Conservation (phyloP, 2,888 invertebrate species). For the Catocala fraxini region DNA sequence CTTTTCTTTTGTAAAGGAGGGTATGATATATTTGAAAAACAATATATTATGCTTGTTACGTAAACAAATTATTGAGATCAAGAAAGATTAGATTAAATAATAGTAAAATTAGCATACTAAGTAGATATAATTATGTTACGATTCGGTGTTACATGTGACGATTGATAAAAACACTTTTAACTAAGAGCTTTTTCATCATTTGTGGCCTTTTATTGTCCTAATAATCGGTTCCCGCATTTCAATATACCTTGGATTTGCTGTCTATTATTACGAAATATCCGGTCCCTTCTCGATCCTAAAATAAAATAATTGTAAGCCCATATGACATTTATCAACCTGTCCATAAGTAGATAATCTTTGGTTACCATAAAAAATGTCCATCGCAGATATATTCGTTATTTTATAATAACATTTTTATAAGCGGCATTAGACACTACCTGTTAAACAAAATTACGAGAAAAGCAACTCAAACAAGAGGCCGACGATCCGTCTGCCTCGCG, state of each 20-base stretch:
- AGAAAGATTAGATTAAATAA: too few species aligned
- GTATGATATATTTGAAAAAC: too few species aligned
- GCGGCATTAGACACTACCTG: slow-evolving; percentile 78
- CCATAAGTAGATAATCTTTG: slow-evolving; percentile 15
- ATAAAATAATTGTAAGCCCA: slow-evolving; percentile 27
- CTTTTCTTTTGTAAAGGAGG: too few species aligned
- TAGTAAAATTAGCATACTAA: neutral
- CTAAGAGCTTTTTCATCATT: slow-evolving; percentile 21
- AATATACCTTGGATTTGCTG: slow-evolving; percentile 60
- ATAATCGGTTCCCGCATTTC: slow-evolving; percentile 67
- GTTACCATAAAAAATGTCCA: slow-evolving; percentile 30
- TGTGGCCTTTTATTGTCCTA: slow-evolving; percentile 38
- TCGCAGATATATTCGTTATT: slow-evolving; percentile 45
- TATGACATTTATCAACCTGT: slow-evolving; percentile 20
- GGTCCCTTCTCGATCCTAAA: slow-evolving; percentile 45
- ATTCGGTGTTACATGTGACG: slow-evolving; percentile 33
- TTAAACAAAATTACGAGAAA: slow-evolving; percentile 82
- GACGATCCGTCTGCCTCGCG: slow-evolving; percentile 82
- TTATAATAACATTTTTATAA: slow-evolving; percentile 70
- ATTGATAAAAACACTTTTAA: slow-evolving; percentile 24
- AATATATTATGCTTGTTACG: too few species aligned
- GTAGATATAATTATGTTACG: slow-evolving; percentile 20
- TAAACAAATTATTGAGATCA: too few species aligned
- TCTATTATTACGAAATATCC: slow-evolving; percentile 65
- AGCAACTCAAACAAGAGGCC: slow-evolving; percentile 78